Percentiles rank a stretch among this genome's conserved stretches.
phyloP scores from a whole-genome alignment of 1,140 invertebrate species.

The Microplitis mediator region DNA sequence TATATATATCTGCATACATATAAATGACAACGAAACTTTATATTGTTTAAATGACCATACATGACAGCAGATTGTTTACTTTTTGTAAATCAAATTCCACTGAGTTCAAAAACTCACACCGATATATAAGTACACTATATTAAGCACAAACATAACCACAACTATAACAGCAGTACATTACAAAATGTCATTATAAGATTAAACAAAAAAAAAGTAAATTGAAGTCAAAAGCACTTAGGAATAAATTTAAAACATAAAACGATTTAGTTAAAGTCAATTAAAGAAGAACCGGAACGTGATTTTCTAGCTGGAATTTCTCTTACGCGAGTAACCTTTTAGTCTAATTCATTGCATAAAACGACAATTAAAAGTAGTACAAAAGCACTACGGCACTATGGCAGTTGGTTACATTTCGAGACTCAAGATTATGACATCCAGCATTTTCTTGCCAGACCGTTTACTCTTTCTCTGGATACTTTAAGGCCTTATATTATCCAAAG shows the following conservation, averaged over 20 bases:
- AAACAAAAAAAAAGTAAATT: not conserved
- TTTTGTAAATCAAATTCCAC: no score
- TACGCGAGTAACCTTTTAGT: slow-evolving; percentile 11
- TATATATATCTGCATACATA: no score
- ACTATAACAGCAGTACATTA: no score
- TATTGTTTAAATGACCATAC: no score
- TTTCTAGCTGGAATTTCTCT: not conserved
- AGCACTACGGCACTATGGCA: not conserved
- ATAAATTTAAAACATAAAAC: not conserved
- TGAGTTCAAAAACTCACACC: no score
- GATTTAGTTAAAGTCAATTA: not conserved
- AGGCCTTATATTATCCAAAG: not conserved
- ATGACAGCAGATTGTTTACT: no score
- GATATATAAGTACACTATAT: not conserved
- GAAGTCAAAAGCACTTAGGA: not conserved
- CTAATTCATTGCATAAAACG: slow-evolving; percentile 12
- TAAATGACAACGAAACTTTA: no score
- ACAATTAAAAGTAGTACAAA: slow-evolving; percentile 6
- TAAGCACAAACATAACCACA: not conserved
- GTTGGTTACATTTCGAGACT: not conserved
- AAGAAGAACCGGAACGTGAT: not conserved
- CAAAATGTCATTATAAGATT: no score
- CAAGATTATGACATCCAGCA: not conserved
- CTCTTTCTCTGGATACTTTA: not conserved
- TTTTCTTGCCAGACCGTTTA: no score